Base-by-base conservation (phyloP, 2,888 invertebrate species). In the Nasonovia ribisnigri region DNA sequence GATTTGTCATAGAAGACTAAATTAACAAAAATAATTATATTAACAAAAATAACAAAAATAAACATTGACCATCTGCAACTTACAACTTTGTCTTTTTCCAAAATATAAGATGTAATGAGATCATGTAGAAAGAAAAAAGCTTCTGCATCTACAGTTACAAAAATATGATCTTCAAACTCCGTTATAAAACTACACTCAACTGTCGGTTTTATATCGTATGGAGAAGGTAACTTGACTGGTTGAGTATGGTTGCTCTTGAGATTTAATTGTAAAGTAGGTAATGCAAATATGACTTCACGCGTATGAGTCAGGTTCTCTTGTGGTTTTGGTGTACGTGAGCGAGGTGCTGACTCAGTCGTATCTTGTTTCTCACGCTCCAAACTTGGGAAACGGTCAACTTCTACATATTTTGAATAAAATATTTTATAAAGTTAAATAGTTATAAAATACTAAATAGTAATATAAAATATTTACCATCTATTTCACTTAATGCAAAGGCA, bases 121-220 rank as follows among this genome's bases (percentile, higher is more conserved):
- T 99, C 99, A 96, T 99, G 99, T 60, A 99, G 96, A 96, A 99
- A 99, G 96, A 99, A 98, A 96, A 99, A 99, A 2, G 99, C 98
- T 96, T 99, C 99, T 1, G 99, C 99, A 96, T 99, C 99, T 95
- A 99, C 99, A 0, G 99, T 99, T 94, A 99, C 99, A 96, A 98
- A 99, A 95, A 99, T 99, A 96, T 99, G 99, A 96, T 99, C 99
- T 96, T 99, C 99, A 96, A 99, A 99, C 96, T 99, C 99, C 3
- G 99, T 99, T 94, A 99, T 98, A 96, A 99, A 99, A 96, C 98
- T 98, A 96, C 99, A 99, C 95, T 99, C 98, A 57, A 99, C 99
- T 91, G 97, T 97, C 3, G 99, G 99, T 96, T 98, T 98, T 93
- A 97, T 95, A 91, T 95, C 95, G 94, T 94, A 51, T 84, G 96